Evolutionary conservation across 2,888 invertebrate species (phyloP), one percentile per base, ranked within the genome.

Genomic region (Heterodera filipjevi): DNA sequence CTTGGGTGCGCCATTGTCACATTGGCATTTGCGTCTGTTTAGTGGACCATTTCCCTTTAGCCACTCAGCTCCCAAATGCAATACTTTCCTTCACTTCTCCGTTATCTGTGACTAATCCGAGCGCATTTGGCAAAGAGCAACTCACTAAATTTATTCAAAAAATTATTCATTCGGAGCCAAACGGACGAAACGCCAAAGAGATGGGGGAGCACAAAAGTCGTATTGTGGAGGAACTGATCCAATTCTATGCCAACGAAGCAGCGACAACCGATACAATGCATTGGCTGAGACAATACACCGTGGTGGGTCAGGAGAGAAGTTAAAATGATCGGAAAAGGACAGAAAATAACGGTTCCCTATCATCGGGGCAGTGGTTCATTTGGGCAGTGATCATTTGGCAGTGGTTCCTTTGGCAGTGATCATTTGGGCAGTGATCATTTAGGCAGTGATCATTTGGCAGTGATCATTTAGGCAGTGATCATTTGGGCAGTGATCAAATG

Each of bases 221-320:
- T 27, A 66, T 76, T 49, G 30, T 68, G 44, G 44, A 66, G 22
- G 75, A 76, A 22, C 27, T 71, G 14, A 35, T 76, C 49, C 22
- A 74, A 33, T 77, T 32, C 32, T 74, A 77, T 33, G 66, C 75
- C 32, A 53, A 66, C 27, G 71, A 49, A 46, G 44, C 39, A 12
- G 39, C 46, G 53, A 77, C 27, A 3, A 66, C 64, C 59, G 78
- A 78, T 32, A 44, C 30, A 22, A n/a, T 16, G 32, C 70, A 71
- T 39, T 78, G 33, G 32, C 39, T 78, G 76, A 59, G 64, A 53
- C 53, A 78, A 22, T 78, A 78, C 70, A 78, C 78, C 22, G 39
- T 75, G 78, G 78, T 78, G 19, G 8, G 33, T 68, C 16, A 6
- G 44, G 3, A 46, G 44, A 5, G 30, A 71, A 19, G 33, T 32